Evolutionary conservation across 2,888 invertebrate species (phyloP).

Genomic region (Kryphioiulus occultus): DNA sequence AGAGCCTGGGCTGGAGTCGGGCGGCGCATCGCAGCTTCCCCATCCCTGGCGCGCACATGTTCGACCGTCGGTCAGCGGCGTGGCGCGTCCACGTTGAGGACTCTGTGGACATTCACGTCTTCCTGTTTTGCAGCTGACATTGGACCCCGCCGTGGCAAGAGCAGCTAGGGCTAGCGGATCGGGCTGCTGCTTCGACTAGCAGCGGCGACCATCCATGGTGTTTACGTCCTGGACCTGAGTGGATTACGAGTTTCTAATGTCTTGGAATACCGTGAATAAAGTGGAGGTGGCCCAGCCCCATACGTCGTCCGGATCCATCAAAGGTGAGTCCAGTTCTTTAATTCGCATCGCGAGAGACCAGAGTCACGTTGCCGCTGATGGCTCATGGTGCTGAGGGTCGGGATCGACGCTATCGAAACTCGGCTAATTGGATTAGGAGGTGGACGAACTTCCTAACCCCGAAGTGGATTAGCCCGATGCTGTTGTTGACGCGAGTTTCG

Average conservation of each 20-base stretch:
- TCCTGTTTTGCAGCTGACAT: constrained; percentile 51
- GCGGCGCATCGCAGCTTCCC: too few species aligned
- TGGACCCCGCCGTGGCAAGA: constrained; percentile 44
- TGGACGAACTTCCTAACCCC: constrained; percentile 13
- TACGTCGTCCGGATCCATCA: constrained; percentile 53
- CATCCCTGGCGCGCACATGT: constrained; percentile 42
- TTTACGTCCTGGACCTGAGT: background rate
- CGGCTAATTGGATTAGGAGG: background rate
- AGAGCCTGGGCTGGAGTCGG: too few species aligned
- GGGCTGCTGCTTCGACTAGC: background rate
- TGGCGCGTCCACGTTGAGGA: constrained; percentile 32
- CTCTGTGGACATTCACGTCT: constrained; percentile 25
- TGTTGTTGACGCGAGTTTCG: background rate
- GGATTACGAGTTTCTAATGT: constrained; percentile 51
- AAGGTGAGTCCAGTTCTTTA: constrained; percentile 47
- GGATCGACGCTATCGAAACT: background rate
- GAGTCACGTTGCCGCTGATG: background rate
- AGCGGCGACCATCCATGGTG: constrained; percentile 37
- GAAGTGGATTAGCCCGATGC: constrained; percentile 1
- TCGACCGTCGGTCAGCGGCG: background rate
- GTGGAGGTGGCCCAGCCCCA: constrained; percentile 52
- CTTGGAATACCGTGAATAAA: constrained; percentile 52
- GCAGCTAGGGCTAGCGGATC: background rate
- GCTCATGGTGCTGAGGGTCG: background rate
- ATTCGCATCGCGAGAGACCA: background rate